phyloP scores from a whole-genome alignment of 2,797 vertebrate species.

The Protonibea diacanthus region DNA sequence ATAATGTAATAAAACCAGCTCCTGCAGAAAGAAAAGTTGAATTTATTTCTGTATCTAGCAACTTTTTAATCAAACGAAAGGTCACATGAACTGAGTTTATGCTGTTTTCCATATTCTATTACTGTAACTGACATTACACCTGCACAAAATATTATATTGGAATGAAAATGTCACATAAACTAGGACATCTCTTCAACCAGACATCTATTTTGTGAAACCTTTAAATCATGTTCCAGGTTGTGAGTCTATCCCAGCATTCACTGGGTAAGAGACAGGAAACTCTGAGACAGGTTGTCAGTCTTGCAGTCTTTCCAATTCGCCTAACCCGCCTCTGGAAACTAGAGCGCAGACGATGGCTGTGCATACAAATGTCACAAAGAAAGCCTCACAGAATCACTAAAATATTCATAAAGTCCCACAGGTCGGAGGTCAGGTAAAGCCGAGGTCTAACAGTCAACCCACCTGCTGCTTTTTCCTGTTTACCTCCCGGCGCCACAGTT shows the following conservation, averaged over 20 bases:
- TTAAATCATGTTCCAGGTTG: not conserved
- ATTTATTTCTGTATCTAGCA: not conserved
- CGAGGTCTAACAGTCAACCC: conserved; percentile 13
- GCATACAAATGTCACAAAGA: not conserved
- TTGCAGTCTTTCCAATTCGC: conserved; percentile 5
- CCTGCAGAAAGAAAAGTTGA: not conserved
- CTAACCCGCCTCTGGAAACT: not conserved
- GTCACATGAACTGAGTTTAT: not conserved
- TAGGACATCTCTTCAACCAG: not conserved
- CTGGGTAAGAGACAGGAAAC: not conserved
- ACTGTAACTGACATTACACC: not conserved
- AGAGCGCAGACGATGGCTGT: not conserved
- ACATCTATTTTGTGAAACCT: not conserved
- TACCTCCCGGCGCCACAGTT: conserved; percentile 33
- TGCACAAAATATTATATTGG: not conserved
- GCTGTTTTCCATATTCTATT: not conserved
- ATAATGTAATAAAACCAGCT: not conserved
- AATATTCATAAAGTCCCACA: not conserved
- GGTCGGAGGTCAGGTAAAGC: conserved; percentile 33
- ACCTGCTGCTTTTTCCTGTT: conserved; percentile 43
- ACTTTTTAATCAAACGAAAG: not conserved
- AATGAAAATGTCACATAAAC: not conserved
- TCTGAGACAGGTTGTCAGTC: not conserved
- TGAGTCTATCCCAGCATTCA: not conserved
- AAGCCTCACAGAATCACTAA: not conserved